Conservation (phyloP, 2,113 vertebrate genomes). For the Platichthys stellatus region DNA sequence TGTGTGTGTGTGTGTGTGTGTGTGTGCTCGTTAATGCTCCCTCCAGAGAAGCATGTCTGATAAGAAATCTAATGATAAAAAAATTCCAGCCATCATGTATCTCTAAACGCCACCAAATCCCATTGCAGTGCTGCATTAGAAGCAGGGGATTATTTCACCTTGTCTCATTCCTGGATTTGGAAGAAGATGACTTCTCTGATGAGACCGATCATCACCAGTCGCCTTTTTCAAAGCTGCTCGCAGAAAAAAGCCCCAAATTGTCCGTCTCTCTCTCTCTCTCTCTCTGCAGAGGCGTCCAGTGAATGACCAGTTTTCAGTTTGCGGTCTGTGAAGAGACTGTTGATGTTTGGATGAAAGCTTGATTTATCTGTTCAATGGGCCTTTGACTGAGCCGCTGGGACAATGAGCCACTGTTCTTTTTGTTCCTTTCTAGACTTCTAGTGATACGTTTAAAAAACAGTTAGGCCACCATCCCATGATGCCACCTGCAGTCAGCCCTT, state of each 20-base stretch:
- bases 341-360: slow-evolving; percentile 33
- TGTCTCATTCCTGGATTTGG: background rate
- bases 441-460: slow-evolving; percentile 12
- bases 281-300: slow-evolving; percentile 19
- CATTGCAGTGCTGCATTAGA: background rate
- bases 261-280: background rate
- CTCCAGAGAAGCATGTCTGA: slow-evolving; percentile 14
- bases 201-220: background rate
- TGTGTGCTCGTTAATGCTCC: background rate
- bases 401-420: slow-evolving; percentile 38
- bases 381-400: slow-evolving; percentile 45
- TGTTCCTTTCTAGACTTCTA: slow-evolving; percentile 27
- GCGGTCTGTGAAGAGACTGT: slow-evolving; percentile 20
- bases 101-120: background rate
- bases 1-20: background rate
- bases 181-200: background rate
- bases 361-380: slow-evolving; percentile 63
- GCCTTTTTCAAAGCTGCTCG: background rate
- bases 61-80: slow-evolving; percentile 49
- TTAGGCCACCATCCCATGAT: slow-evolving; percentile 4
- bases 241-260: background rate
- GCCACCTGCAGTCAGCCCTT: background rate
- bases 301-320: slow-evolving; percentile 35
- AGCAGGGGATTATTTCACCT: slow-evolving; percentile 1
- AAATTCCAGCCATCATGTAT: slow-evolving; percentile 30